These are phyloP conservation scores for Aphelocoma californica DNA, from an alignment of 2,797 vertebrate species.

Conservation along the genomic window DNA sequence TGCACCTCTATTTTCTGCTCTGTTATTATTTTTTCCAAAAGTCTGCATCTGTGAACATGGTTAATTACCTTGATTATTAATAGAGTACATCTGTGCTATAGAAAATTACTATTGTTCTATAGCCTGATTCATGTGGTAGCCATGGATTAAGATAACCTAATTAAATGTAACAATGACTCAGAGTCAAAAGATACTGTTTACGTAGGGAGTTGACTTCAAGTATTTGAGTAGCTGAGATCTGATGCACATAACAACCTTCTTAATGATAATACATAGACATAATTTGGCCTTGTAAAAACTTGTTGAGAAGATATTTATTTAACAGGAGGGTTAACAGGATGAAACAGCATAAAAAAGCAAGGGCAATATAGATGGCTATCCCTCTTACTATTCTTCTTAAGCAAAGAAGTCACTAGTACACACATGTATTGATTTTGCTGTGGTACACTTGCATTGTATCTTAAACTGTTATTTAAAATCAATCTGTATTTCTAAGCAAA, in stretches of 20 bases:
- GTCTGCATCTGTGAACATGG: background rate
- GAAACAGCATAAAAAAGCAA: background rate
- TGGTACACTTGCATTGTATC: background rate
- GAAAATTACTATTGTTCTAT: background rate
- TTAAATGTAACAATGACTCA: background rate
- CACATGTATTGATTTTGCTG: background rate
- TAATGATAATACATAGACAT: background rate
- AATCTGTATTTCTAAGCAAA: background rate
- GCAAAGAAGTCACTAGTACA: background rate
- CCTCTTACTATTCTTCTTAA: background rate
- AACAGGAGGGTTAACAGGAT: background rate
- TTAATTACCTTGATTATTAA: background rate
- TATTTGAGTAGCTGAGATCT: background rate
- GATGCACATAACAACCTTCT: background rate
- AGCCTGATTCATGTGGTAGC: background rate
- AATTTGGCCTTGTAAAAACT: background rate
- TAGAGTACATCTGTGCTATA: background rate
- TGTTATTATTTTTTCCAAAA: background rate
- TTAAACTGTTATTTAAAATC: background rate
- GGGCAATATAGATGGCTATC: background rate
- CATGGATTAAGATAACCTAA: background rate
- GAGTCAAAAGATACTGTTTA: background rate
- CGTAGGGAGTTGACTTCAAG: background rate
- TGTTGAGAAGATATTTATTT: constrained; percentile 11
- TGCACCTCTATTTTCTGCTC: background rate